Percentiles rank a stretch among this genome's conserved stretches.
Evolutionary conservation across 2,797 vertebrate genomes (phyloP).

Genomic region (Platalea minor): DNA sequence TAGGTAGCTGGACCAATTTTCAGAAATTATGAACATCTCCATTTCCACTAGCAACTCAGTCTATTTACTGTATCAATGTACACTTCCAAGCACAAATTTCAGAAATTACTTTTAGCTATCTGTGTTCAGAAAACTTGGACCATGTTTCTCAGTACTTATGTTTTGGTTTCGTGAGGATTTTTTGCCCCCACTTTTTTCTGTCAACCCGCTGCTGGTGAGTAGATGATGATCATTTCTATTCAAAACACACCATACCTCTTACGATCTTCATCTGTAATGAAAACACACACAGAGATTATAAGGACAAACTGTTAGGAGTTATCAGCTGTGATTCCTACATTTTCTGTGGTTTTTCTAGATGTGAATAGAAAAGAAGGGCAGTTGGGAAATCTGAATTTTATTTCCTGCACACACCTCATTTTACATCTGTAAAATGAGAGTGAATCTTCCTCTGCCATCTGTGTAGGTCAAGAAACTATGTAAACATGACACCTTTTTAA

Average conservation of each 20-base stretch:
- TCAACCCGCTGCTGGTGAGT: neutral
- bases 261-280: neutral
- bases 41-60: neutral
- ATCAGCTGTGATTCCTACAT: neutral
- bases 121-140: neutral
- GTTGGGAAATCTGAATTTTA: neutral
- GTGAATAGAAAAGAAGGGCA: neutral
- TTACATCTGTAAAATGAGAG: neutral
- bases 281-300: neutral
- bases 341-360: neutral
- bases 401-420: neutral
- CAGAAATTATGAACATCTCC: neutral
- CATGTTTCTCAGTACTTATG: neutral
- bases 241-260: neutral
- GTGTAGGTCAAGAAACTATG: neutral
- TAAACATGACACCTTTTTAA: slow-evolving; percentile 8
- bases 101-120: neutral
- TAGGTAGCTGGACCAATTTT: slow-evolving; percentile 16
- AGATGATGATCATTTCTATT: neutral
- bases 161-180: neutral
- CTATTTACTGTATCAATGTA: neutral
- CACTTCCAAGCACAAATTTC: neutral
- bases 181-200: accelerated
- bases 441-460: neutral
- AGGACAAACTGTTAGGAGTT: neutral